phyloP scores from a whole-genome alignment of 2,113 vertebrate species.

The Paramormyrops kingsleyae region DNA sequence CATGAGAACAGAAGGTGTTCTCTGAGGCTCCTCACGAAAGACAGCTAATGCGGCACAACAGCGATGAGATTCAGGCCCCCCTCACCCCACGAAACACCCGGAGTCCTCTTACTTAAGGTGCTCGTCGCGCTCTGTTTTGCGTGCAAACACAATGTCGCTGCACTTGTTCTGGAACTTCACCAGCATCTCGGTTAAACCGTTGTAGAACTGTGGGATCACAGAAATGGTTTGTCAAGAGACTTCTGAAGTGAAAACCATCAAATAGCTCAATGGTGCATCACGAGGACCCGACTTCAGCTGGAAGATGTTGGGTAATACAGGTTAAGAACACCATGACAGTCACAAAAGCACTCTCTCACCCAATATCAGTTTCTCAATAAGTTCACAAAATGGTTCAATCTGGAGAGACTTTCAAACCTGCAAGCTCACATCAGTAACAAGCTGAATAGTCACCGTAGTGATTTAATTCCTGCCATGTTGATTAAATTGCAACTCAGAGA shows the following conservation, averaged over 20 bases:
- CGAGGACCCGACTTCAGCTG: neutral
- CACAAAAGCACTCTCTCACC: neutral
- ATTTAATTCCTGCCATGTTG: neutral
- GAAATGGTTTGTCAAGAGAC: neutral
- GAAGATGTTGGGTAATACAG: neutral
- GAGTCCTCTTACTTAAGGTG: constrained; percentile 82
- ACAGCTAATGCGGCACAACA: neutral
- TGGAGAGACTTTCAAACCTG: neutral
- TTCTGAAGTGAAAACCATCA: neutral
- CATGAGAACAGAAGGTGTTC: neutral
- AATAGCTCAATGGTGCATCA: neutral
- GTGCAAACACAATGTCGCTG: constrained; percentile 95
- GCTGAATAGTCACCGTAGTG: neutral
- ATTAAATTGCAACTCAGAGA: neutral
- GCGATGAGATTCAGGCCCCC: neutral
- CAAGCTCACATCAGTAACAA: neutral
- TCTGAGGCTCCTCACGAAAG: neutral
- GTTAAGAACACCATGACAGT: neutral
- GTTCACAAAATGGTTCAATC: neutral
- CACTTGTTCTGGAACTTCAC: constrained; percentile 97
- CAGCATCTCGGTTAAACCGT: constrained; percentile 90
- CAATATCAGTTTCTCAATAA: neutral
- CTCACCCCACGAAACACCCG: neutral
- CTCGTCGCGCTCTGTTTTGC: constrained; percentile 94
- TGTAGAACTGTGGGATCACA: constrained; percentile 76